Percentiles rank a stretch among this genome's conserved stretches.
Evolutionary conservation across 2,888 invertebrate genomes (phyloP).

Genomic region (Sesamia inferens): DNA sequence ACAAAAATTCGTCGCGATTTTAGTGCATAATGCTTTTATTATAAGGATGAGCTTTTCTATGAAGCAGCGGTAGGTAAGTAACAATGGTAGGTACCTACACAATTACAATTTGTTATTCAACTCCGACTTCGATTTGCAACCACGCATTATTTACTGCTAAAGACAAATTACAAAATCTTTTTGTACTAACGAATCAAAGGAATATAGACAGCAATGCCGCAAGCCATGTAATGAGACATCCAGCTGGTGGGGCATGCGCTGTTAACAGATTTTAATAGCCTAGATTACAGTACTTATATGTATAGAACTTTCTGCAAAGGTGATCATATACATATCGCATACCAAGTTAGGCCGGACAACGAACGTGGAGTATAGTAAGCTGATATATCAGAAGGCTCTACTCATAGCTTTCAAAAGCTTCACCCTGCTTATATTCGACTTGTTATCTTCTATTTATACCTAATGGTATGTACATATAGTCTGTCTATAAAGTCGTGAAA

Average conservation of each 20-base stretch:
- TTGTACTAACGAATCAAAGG: background rate
- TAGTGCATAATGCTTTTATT: conserved; percentile 17
- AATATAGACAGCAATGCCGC: background rate
- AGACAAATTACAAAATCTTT: background rate
- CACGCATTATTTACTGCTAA: conserved; percentile 17
- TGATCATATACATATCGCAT: background rate
- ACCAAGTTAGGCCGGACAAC: background rate
- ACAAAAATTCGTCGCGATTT: conserved; percentile 33
- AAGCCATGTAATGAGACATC: background rate
- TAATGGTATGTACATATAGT: too few species aligned
- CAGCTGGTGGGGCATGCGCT: too few species aligned
- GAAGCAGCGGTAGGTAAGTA: conserved; percentile 13
- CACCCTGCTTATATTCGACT: background rate
- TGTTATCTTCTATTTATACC: background rate
- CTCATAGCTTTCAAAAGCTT: background rate
- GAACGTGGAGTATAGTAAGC: background rate
- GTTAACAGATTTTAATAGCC: background rate
- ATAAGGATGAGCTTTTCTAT: conserved; percentile 1
- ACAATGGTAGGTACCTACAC: conserved; percentile 3
- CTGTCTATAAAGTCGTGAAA: too few species aligned
- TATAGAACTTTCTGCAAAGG: background rate
- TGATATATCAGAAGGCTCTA: background rate
- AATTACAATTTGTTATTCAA: conserved; percentile 27
- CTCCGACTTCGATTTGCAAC: conserved; percentile 32
- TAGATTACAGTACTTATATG: background rate